Percentiles rank a stretch among this genome's conserved stretches.
These are phyloP conservation scores for Artemisiospiza belli DNA, from an alignment of 2,113 vertebrate species.

Conservation along the genomic window DNA sequence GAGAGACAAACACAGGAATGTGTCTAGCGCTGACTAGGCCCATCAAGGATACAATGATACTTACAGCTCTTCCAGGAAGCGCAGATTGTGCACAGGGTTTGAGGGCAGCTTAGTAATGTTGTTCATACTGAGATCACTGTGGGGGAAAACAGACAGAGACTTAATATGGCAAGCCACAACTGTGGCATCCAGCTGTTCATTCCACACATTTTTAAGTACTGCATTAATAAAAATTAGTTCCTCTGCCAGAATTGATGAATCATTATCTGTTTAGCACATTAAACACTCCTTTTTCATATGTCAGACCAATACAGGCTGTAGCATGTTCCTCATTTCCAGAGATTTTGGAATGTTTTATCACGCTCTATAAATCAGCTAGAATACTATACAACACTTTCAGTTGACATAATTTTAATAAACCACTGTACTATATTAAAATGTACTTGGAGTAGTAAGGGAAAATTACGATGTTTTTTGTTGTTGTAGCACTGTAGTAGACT, in stretches of 20 bases:
- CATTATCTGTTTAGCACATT: conserved; percentile 37
- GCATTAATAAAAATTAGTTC: conserved; percentile 53
- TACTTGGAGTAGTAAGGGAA: not conserved
- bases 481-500: not conserved
- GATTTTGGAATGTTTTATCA: conserved; percentile 33
- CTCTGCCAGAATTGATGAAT: conserved; percentile 55
- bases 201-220: conserved; percentile 68
- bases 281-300: not conserved
- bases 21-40: conserved; percentile 38
- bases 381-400: not conserved
- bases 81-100: conserved; percentile 80
- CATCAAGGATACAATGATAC: conserved; percentile 68
- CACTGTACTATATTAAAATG: not conserved
- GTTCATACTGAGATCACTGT: conserved; percentile 96
- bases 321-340: not conserved
- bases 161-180: conserved; percentile 59
- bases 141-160: conserved; percentile 73
- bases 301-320: conserved; percentile 8
- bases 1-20: conserved; percentile 71
- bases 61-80: conserved; percentile 95
- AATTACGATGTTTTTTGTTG: not conserved
- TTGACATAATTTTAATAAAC: conserved; percentile 1
- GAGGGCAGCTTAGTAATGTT: conserved; percentile 85
- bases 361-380: conserved; percentile 15
- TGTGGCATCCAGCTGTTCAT: conserved; percentile 69